Conservation (phyloP, 2,797 vertebrate species). For the Myiotriccus ornatus region DNA sequence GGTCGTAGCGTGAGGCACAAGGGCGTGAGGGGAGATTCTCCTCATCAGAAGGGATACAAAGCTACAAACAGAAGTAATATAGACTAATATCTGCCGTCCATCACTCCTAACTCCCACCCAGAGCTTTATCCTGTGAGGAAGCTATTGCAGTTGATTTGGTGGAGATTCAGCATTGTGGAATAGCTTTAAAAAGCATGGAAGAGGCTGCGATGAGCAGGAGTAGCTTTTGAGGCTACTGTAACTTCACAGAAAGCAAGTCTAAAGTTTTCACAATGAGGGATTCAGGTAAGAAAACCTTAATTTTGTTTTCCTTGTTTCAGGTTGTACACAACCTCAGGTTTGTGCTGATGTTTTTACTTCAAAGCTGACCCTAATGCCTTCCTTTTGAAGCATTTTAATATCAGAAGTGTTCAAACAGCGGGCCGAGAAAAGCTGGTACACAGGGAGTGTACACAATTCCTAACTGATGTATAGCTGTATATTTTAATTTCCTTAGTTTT, state of each 20-base stretch:
- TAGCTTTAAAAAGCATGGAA: background rate
- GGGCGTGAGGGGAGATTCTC: background rate
- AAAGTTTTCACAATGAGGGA: background rate
- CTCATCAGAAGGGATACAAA: background rate
- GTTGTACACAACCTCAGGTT: background rate
- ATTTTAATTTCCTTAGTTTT: background rate
- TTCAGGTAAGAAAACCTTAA: background rate
- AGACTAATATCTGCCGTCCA: accelerated
- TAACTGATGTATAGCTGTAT: background rate
- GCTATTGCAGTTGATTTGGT: background rate
- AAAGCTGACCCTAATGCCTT: background rate
- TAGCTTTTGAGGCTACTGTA: background rate
- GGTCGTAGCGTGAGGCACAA: background rate
- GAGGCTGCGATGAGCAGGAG: background rate
- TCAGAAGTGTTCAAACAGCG: background rate
- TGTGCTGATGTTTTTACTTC: background rate
- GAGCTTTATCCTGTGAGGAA: background rate
- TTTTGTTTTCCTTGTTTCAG: background rate
- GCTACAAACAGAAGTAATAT: background rate
- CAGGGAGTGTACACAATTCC: background rate
- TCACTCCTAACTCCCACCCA: background rate
- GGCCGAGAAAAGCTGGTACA: background rate
- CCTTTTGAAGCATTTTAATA: background rate
- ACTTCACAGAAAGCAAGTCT: background rate
- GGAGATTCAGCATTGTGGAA: background rate